These are phyloP conservation scores for Nycticebus coucang DNA, from an alignment of 2,113 vertebrate genomes.

Conservation along the genomic window DNA sequence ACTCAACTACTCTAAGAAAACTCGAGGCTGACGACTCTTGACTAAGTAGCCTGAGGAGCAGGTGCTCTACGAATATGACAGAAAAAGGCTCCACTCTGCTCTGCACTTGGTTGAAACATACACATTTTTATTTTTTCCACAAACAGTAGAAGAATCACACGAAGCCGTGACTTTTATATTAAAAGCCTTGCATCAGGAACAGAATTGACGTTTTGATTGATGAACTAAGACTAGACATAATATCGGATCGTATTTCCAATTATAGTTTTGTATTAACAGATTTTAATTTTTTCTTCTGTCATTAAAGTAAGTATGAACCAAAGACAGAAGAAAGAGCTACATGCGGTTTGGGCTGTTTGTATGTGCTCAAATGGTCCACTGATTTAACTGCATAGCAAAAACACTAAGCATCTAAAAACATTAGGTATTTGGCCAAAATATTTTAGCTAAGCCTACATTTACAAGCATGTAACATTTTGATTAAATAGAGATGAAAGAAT, in stretches of 20 bases:
- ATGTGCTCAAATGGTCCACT: not conserved
- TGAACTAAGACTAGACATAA: not conserved
- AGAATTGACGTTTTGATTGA: not conserved
- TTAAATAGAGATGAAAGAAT: not conserved
- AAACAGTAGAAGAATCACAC: not conserved
- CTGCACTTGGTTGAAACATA: not conserved
- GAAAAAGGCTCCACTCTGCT: not conserved
- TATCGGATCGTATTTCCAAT: not conserved
- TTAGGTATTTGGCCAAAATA: not conserved
- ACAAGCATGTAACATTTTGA: not conserved
- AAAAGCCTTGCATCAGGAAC: constrained; percentile 10
- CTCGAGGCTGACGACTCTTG: not conserved
- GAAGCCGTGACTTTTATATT: not conserved
- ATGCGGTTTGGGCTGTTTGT: not conserved
- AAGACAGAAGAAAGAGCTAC: not conserved
- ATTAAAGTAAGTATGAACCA: constrained; percentile 12
- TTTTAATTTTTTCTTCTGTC: not conserved
- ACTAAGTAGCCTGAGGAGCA: not conserved
- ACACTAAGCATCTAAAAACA: not conserved
- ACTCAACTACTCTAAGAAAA: not conserved
- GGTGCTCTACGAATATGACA: not conserved
- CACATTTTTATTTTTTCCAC: not conserved
- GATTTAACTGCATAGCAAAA: not conserved
- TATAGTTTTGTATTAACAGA: not conserved
- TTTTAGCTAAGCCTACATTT: constrained; percentile 17